phyloP scores from a whole-genome alignment of 2,888 invertebrate genomes.

The Torymus auratus region DNA sequence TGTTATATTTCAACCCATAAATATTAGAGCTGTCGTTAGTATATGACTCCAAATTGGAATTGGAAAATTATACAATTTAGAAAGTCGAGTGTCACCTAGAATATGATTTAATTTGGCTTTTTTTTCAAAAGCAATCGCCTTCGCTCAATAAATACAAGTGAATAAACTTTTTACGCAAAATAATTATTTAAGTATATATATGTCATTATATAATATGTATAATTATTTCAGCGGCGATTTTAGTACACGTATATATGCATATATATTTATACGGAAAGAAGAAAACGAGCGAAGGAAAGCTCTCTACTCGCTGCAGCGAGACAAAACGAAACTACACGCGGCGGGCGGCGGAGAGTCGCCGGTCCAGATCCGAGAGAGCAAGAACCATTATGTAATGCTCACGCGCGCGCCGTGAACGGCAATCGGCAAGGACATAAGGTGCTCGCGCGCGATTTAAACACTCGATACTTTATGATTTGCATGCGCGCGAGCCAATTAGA shows the following conservation, averaged over 20 bases:
- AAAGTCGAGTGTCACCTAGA: no score
- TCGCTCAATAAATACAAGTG: background rate
- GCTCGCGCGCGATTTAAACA: conserved; percentile 58
- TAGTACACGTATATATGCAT: background rate
- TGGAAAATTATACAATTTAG: no score
- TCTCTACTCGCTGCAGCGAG: background rate
- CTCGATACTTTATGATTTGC: conserved; percentile 62
- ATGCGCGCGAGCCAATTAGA: conserved; percentile 60
- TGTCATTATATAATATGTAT: conserved; percentile 22
- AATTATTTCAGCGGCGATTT: conserved; percentile 31
- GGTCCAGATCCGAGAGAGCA: conserved; percentile 17
- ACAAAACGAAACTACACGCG: conserved; percentile 10
- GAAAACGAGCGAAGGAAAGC: conserved; percentile 7
- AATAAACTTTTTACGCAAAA: conserved; percentile 1
- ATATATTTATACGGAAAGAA: background rate
- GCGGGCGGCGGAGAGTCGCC: conserved; percentile 20
- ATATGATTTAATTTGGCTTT: no score
- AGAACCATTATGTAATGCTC: conserved; percentile 40
- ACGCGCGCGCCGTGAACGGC: conserved; percentile 25
- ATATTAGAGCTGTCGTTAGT: no score
- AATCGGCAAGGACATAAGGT: conserved; percentile 57
- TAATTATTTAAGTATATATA: conserved; percentile 34
- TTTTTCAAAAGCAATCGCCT: no score
- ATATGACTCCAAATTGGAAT: no score
- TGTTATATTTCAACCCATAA: no score